Evolutionary conservation across 2,797 vertebrate species (phyloP).

Genomic region (Melanotaenia maccullochi): DNA sequence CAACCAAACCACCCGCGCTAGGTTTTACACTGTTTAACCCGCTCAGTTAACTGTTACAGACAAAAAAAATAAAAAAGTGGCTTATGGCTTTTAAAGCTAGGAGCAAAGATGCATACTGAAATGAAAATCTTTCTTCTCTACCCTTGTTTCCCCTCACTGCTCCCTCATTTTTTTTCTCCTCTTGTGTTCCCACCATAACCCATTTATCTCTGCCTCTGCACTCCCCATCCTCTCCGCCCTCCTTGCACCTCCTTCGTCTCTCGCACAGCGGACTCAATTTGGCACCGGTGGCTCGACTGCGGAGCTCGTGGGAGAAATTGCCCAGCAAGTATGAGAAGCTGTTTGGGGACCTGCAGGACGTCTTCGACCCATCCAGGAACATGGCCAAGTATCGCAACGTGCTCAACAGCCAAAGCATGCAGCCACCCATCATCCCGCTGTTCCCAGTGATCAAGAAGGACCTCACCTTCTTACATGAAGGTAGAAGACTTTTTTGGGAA

Average conservation of each 20-base stretch:
- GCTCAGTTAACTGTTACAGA: constrained; percentile 2
- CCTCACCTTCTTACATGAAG: constrained; percentile 98
- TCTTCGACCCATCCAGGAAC: constrained; percentile 97
- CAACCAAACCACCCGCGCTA: neutral
- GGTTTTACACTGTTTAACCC: neutral
- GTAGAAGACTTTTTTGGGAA: constrained; percentile 67
- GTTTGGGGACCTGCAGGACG: constrained; percentile 93
- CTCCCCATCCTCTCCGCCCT: neutral
- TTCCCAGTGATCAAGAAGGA: constrained; percentile 99
- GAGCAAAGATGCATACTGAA: neutral
- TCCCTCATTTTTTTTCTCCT: neutral
- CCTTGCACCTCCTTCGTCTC: constrained; percentile 15
- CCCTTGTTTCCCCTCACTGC: neutral
- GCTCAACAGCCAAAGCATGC: constrained; percentile 97
- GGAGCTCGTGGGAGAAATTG: constrained; percentile 95
- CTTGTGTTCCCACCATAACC: constrained; percentile 13
- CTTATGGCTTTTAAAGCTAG: too few relatives aligned
- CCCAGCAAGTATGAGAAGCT: constrained; percentile 97
- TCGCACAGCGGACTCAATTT: constrained; percentile 90
- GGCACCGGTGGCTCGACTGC: constrained; percentile 91
- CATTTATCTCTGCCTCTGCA: constrained; percentile 42
- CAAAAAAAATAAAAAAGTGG: neutral
- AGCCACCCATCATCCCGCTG: constrained; percentile 96
- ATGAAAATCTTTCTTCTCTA: constrained; percentile 10
- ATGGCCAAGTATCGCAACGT: constrained; percentile 98